A percentile compares a stretch with the other conserved stretches of the same genome.
Conservation (phyloP, 2,888 invertebrate species). For the Caenorhabditis imperialis region DNA sequence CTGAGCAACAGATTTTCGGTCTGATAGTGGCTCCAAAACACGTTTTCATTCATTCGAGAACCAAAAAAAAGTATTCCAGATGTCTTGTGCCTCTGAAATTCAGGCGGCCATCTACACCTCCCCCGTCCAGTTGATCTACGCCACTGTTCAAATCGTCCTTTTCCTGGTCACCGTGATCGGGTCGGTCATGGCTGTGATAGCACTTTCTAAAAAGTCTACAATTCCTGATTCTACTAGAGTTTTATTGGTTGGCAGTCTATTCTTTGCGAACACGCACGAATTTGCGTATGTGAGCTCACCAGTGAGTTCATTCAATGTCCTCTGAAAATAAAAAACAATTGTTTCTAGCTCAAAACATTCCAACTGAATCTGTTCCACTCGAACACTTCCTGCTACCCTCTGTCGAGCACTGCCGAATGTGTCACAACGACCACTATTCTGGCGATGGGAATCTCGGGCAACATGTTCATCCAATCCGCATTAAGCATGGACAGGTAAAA, state of each 20-base stretch:
- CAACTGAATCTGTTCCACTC: slow-evolving; percentile 24
- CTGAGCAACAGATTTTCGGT: not conserved
- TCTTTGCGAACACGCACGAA: slow-evolving; percentile 42
- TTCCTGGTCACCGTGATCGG: slow-evolving; percentile 25
- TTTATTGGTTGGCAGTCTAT: slow-evolving; percentile 28
- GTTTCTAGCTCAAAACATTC: slow-evolving; percentile 16
- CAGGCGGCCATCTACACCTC: slow-evolving; percentile 23
- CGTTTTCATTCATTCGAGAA: slow-evolving; percentile 7
- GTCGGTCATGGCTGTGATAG: slow-evolving; percentile 18
- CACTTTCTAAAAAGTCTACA: slow-evolving; percentile 21
- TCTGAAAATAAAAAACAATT: not conserved
- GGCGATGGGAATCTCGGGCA: slow-evolving; percentile 36
- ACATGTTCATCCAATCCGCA: slow-evolving; percentile 42
- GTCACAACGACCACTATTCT: slow-evolving; percentile 34
- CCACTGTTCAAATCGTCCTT: slow-evolving; percentile 20
- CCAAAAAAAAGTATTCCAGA: slow-evolving; percentile 12
- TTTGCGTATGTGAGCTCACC: slow-evolving; percentile 31
- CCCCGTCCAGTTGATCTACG: slow-evolving; percentile 25
- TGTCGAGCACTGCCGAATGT: slow-evolving; percentile 25
- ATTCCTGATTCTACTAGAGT: slow-evolving; percentile 37
- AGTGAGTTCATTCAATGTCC: not conserved
- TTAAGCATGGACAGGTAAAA: slow-evolving; percentile 28
- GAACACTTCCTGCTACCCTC: slow-evolving; percentile 29
- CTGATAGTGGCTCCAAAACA: not conserved
- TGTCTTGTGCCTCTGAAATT: slow-evolving; percentile 29